Base-by-base conservation (phyloP, 1,140 invertebrate genomes). In the Diabrotica undecimpunctata region DNA sequence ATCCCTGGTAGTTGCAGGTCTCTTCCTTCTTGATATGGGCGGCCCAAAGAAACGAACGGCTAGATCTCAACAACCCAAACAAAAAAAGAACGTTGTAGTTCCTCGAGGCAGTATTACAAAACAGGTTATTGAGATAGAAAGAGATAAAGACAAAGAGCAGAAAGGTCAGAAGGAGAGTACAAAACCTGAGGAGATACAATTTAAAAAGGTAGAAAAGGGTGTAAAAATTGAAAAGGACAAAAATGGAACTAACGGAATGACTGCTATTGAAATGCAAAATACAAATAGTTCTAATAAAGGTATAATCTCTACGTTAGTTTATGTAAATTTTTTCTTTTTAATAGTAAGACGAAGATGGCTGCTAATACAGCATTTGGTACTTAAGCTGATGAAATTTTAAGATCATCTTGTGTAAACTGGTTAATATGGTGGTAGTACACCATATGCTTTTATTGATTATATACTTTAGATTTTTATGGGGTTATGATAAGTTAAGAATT, bases 1-100 rank as follows among this genome's bases (percentile, higher is more conserved):
- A 5, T 87, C 88, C n/a, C 76, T 90, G 6, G 63, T 87, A 7
- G 88, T 87, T 0, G 88, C 85, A 1, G 81, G 86, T 3, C 79
- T 90, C 5, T 90, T 90, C 77, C 81, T 91, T 6, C 73, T 86
- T 12, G 88, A 91, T 72, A 79, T 87, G n/a, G 83, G 82, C 66
- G 82, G 81, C 5, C 83, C 83, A 2, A 83, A 67, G 61, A 77
- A 7, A n/a, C 66, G 59, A 54, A 81, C 51, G 7, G n/a, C 53
- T 7, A 36, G 41, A 50, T 54, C 65, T 6, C 25, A 62, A 11
- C 71, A 65, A 39, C 63, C 62, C 14, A 38, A n/a, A 46, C 41
- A 56, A 2, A 51, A 58, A 11, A 62, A 69, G 46, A 46, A 10
- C 14, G 41, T 46, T 10, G n/a, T 46, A 8, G 8, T n/a, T n/a